Base-by-base conservation (phyloP, 2,888 invertebrate genomes). In the Nemotelus nigrinus region DNA sequence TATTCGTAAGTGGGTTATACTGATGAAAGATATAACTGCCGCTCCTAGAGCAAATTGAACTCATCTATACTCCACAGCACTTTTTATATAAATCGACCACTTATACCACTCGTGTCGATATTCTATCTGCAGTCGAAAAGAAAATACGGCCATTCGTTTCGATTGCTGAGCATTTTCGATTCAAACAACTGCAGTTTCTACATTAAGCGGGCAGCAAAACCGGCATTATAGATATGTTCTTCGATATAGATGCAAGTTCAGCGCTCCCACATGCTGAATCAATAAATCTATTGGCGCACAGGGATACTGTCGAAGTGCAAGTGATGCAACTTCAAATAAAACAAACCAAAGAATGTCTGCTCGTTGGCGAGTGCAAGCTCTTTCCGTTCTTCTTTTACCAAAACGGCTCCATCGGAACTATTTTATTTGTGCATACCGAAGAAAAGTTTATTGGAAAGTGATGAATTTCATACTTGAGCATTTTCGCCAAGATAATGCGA, bases 401-500 rank as follows among this genome's bases (percentile, higher is more conserved):
- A 41, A 25, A 2, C 41, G 5, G 7, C 60, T 39, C 60, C 2
- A 10, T 70, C 41, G 7, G 7, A 39, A 10, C 50, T 8, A 43
- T 55, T 55, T 55, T 48, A 45, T 68, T 10, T 4, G 41, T n/a
- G 41, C 43, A 55, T 55, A 55, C 44, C 3, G 53, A 50, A 50
- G 70, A 43, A 55, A 70, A 70, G 41, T 70, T 70, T 70, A 70
- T 74, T 48, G 74, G 48, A 63, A 74, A 74, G 74, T 63, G 74
- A 74, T 74, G 60, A 74, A 74, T 74, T 74, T 74, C 74, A 74
- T 63, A 74, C 74, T 74, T 72, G 72, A 72, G 58, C 45, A 72
- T 72, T 72, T 72, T 72, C 45, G 47, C 45, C 5, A 41, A 63
- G 60, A 63, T 74, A 74, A 74, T 74, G 48, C 63, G 48, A 3